phyloP scores from a whole-genome alignment of 2,113 vertebrate species.

The Mormyrus iriodes region DNA sequence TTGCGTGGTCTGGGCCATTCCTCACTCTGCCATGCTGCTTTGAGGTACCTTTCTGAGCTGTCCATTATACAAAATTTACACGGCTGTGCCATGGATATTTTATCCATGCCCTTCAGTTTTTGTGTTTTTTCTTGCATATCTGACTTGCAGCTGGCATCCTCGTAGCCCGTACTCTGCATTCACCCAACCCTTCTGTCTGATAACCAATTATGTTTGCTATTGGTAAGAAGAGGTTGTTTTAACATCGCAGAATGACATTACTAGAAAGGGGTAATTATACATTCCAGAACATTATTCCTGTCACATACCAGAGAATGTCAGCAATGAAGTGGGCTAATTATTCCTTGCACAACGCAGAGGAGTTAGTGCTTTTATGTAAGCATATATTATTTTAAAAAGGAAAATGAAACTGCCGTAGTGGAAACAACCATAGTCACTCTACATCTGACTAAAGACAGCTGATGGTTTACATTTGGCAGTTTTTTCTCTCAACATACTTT shows the following conservation, averaged over 20 bases:
- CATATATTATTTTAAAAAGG: background rate
- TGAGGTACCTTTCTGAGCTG: background rate
- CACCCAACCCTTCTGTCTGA: background rate
- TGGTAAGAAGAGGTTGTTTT: background rate
- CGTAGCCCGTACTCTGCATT: background rate
- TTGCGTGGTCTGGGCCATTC: background rate
- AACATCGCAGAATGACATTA: background rate
- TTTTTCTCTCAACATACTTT: background rate
- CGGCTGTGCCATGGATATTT: background rate
- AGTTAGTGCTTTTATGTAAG: background rate
- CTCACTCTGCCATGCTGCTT: background rate
- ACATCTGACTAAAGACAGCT: background rate
- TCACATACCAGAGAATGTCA: slow-evolving; percentile 11
- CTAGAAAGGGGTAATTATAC: slow-evolving; percentile 1
- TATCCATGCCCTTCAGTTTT: background rate
- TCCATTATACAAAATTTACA: background rate
- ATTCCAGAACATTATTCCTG: background rate
- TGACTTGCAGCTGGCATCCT: background rate
- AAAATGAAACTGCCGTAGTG: background rate
- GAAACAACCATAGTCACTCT: background rate
- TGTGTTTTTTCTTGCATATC: background rate
- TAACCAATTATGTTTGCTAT: slow-evolving; percentile 4
- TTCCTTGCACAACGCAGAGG: background rate
- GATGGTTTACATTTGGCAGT: background rate
- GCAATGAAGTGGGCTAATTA: background rate